phyloP scores from a whole-genome alignment of 2,888 invertebrate genomes.

The Apomyelois bistriatella region DNA sequence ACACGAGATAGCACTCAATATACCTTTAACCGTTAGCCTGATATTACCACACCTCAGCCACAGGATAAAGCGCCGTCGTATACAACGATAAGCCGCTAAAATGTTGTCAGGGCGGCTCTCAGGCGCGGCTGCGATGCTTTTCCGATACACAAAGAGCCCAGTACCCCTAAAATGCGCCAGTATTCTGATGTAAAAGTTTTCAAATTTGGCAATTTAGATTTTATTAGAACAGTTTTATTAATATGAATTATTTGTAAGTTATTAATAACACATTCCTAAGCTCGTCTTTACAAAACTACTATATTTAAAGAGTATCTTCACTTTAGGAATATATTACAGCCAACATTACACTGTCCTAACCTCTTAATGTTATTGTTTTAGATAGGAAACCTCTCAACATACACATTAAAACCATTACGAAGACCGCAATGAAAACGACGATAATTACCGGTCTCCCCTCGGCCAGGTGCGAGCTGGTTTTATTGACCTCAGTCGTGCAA shows the following conservation, averaged over 20 bases:
- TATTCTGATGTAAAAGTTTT: too few relatives aligned
- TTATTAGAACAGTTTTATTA: too few relatives aligned
- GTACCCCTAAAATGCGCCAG: too few relatives aligned
- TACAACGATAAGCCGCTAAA: slow-evolving; percentile 7
- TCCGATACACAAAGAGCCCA: neutral
- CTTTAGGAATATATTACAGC: too few relatives aligned
- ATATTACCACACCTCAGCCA: slow-evolving; percentile 10
- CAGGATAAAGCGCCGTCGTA: neutral
- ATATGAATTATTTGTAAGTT: too few relatives aligned
- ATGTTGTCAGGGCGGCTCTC: neutral
- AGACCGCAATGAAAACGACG: neutral
- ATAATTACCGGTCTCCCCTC: slow-evolving; percentile 4
- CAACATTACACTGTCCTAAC: neutral
- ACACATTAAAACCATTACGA: slow-evolving; percentile 7
- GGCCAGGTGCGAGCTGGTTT: slow-evolving; percentile 7
- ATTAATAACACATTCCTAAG: too few relatives aligned
- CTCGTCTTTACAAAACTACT: too few relatives aligned
- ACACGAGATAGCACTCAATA: neutral
- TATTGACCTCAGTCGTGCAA: slow-evolving; percentile 1
- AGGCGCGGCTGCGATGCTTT: neutral
- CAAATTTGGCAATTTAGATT: too few relatives aligned
- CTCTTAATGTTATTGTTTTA: neutral
- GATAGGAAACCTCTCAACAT: slow-evolving; percentile 6
- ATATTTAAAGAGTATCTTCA: too few relatives aligned
- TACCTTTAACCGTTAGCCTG: slow-evolving; percentile 7